Evolutionary conservation across 2,113 vertebrate genomes (phyloP), one percentile per base, ranked within the genome.

Genomic region (Passer domesticus): DNA sequence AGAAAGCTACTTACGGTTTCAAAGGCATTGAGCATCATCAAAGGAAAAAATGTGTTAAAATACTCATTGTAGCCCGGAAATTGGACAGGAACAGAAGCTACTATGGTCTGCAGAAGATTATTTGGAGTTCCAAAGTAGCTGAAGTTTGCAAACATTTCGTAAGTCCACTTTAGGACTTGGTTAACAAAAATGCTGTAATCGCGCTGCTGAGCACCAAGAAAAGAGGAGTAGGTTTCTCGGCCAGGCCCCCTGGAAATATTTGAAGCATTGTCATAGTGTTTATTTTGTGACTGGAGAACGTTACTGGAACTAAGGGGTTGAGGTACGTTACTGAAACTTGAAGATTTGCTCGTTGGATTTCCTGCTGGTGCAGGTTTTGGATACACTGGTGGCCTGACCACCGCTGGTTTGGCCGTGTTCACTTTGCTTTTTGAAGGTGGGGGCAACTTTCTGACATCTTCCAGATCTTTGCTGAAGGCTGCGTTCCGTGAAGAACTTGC

Each of bases 21-120:
- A 96, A 99, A 99, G 33, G 98, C 97, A 28, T 99, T 99, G 68
- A 98, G 60, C 74, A 99, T 94, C 97, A 98, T 94, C 96, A 99
- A 94, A 39, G 98, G 98, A 59, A 98, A 98, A 85, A 99, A 98
- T 0, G 97, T 97, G 33, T 84, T 58, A 80, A 98, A 98, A 74
- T 99, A 99, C 16, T 99, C 98, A 5, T 94, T 72, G 67, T 96
- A 98, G 50, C 93, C 94, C 52, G 94, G 91, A 94, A 99, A 99
- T 4, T 10, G 92, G 37, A 97, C 69, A 14, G 98, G 98, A 63
- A 99, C 98, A 31, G 96, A 11, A 50, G 94, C 96, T n/a, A 97
- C 87, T 8, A 98, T 39, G 11, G 97, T 89, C 5, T 97, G 95
- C 49, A 97, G 97, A 28, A 99, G 98, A 64, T 77, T 76, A 52